Percentiles rank a stretch among this genome's conserved stretches.
These are phyloP conservation scores for Ploceus nigricollis DNA, from an alignment of 2,113 vertebrate species.

Conservation along the genomic window DNA sequence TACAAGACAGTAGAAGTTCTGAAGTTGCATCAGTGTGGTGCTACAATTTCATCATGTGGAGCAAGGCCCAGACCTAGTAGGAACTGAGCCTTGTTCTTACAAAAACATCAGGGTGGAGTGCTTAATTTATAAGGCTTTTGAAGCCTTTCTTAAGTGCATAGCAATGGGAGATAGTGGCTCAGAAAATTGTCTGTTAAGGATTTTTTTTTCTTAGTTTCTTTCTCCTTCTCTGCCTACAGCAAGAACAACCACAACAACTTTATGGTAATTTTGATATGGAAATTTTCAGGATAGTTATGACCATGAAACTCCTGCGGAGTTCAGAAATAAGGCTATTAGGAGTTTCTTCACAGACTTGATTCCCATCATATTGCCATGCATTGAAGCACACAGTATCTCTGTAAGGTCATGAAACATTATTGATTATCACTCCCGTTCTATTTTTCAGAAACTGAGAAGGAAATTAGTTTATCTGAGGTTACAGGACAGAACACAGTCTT, in stretches of 20 bases:
- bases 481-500: not conserved
- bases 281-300: constrained; percentile 22
- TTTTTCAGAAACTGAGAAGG: not conserved
- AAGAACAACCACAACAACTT: not conserved
- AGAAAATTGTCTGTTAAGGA: not conserved
- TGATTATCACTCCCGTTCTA: not conserved
- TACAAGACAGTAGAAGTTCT: fast-evolving
- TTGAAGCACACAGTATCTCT: not conserved
- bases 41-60: not conserved
- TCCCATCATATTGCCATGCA: not conserved
- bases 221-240: not conserved
- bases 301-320: constrained; percentile 13
- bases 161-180: not conserved
- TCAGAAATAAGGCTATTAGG: constrained; percentile 41
- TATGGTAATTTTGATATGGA: constrained; percentile 36
- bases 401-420: constrained; percentile 42
- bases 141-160: not conserved
- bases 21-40: not conserved
- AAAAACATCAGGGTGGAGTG: not conserved
- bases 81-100: not conserved
- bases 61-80: not conserved
- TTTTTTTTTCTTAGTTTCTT: not conserved
- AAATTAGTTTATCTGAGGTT: constrained; percentile 31
- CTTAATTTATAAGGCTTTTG: not conserved
- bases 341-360: constrained; percentile 25